Conservation (phyloP, 2,797 vertebrate species). For the Dendrocincla tyrannina region DNA sequence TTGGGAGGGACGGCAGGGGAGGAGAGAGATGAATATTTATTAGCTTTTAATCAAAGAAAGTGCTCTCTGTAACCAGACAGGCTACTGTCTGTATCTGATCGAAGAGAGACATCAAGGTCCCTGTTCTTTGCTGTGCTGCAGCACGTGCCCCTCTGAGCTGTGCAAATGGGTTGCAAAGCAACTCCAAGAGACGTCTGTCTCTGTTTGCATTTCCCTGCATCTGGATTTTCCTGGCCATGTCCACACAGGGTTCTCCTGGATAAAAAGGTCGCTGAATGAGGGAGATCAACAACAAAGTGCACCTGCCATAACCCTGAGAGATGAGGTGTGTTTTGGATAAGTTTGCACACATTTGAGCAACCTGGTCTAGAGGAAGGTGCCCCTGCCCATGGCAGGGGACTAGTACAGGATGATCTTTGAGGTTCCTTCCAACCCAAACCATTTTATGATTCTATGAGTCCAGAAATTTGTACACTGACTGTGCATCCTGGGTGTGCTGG, state of each 20-base stretch:
- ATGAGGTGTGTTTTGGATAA: background rate
- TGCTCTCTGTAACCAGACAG: conserved; percentile 49
- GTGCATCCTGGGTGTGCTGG: background rate
- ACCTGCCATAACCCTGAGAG: rapidly evolving
- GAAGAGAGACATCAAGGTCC: conserved; percentile 48
- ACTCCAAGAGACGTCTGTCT: background rate
- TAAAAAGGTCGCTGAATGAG: rapidly evolving
- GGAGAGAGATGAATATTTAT: conserved; percentile 66
- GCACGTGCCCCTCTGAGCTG: background rate
- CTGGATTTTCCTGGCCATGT: rapidly evolving
- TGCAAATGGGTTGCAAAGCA: background rate
- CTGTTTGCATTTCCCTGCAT: background rate
- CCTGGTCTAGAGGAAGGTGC: background rate
- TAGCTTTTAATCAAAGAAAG: conserved; percentile 67
- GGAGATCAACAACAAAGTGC: background rate
- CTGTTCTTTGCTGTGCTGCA: conserved; percentile 4
- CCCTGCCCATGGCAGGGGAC: background rate
- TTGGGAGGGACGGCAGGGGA: conserved; percentile 35
- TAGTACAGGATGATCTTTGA: background rate
- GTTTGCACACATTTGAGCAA: background rate
- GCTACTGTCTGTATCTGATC: conserved; percentile 57
- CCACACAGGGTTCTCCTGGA: background rate
- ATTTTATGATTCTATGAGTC: background rate
- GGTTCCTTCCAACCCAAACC: background rate
- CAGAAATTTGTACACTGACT: background rate